Conservation (phyloP, 2,113 vertebrate species). For the Dipodomys stephensi region DNA sequence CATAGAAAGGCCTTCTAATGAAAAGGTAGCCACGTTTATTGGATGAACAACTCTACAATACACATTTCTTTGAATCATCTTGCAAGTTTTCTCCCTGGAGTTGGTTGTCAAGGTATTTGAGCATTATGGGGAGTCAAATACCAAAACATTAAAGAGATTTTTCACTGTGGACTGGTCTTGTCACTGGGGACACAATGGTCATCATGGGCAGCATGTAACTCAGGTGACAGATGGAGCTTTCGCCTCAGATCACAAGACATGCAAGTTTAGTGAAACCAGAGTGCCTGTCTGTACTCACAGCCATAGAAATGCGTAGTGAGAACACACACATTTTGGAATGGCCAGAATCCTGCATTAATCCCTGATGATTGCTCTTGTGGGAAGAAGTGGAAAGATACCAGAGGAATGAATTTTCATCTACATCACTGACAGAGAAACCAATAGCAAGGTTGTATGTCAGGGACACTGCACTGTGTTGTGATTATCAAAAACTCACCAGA, state of each 20-base stretch:
- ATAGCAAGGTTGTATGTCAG: not conserved
- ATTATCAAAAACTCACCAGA: not conserved
- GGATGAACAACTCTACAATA: not conserved
- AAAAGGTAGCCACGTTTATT: not conserved
- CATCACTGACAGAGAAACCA: not conserved
- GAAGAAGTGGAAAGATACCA: not conserved
- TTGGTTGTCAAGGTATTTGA: conserved; percentile 9
- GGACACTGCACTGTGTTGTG: too few relatives aligned
- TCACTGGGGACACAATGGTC: not conserved
- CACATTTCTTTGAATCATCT: not conserved
- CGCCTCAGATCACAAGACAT: not conserved
- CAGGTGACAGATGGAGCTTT: not conserved
- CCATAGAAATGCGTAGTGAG: not conserved
- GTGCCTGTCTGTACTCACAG: not conserved
- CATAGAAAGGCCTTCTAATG: not conserved
- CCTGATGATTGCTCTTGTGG: not conserved
- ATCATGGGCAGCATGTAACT: not conserved
- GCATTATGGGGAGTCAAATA: not conserved
- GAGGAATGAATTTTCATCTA: not conserved
- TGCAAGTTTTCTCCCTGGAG: not conserved
- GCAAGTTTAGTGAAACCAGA: not conserved
- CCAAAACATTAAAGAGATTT: not conserved
- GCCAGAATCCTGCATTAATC: not conserved
- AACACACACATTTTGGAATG: not conserved
- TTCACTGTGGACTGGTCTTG: not conserved